phyloP scores from a whole-genome alignment of 2,113 vertebrate species.

The Microtus ochrogaster region DNA sequence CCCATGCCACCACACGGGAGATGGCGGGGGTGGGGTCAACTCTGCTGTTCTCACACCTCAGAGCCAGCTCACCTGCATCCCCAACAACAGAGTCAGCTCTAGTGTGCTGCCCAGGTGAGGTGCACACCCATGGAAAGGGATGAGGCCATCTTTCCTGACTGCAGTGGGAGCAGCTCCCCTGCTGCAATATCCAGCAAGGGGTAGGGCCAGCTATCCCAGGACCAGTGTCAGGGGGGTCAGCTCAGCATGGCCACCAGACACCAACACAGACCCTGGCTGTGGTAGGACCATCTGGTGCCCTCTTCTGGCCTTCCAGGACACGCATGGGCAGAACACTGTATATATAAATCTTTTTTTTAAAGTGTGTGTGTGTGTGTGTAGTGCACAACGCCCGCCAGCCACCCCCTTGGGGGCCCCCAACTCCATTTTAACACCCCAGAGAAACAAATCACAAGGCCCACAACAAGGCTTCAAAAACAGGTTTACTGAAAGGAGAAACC shows the following conservation, averaged over 20 bases:
- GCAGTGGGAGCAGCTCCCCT: not conserved
- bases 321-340: too few species aligned
- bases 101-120: not conserved
- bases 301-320: too few species aligned
- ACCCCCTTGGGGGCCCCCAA: too few species aligned
- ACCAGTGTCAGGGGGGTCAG: not conserved
- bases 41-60: not conserved
- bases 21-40: not conserved
- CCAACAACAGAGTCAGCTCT: not conserved
- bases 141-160: not conserved
- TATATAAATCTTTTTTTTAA: too few species aligned
- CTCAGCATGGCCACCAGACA: not conserved
- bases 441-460: not conserved
- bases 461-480: not conserved
- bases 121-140: not conserved
- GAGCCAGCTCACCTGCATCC: not conserved
- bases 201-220: too few species aligned
- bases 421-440: not conserved
- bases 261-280: not conserved
- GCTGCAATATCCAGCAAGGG: too few species aligned
- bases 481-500: slow-evolving; percentile 77
- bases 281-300: not conserved
- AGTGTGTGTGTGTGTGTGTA: not conserved
- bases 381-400: not conserved
- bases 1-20: not conserved